A percentile compares a stretch with the other conserved stretches of the same genome.
Conservation (phyloP, 1,140 invertebrate species). For the Sarcophaga bullata region DNA sequence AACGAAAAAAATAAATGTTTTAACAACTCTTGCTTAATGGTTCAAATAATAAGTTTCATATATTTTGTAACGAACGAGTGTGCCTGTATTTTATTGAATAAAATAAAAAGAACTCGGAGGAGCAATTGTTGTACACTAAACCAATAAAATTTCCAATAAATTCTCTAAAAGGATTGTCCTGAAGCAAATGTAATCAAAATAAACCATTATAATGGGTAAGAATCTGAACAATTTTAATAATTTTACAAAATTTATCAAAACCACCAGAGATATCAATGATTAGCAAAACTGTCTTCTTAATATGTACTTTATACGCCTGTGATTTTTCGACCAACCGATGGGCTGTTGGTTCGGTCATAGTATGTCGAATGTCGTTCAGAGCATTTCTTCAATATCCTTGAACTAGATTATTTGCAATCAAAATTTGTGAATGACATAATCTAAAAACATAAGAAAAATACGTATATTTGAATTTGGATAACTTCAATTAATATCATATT, state of each 20-base stretch:
- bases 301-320: no score
- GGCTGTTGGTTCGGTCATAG: no score
- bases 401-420: background rate
- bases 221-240: background rate
- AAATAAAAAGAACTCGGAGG: background rate
- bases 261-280: no score
- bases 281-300: no score
- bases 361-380: no score
- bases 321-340: no score
- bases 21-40: background rate
- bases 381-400: background rate
- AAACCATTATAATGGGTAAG: background rate
- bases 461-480: no score
- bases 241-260: no score
- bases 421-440: conserved; percentile 10
- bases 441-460: background rate
- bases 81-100: background rate
- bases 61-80: background rate
- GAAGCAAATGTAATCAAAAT: background rate
- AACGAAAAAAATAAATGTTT: background rate
- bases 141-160: background rate
- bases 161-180: background rate
- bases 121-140: background rate
- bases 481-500: background rate
- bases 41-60: background rate